phyloP scores from a whole-genome alignment of 2,888 invertebrate genomes.

The Ochlodes sylvanus region DNA sequence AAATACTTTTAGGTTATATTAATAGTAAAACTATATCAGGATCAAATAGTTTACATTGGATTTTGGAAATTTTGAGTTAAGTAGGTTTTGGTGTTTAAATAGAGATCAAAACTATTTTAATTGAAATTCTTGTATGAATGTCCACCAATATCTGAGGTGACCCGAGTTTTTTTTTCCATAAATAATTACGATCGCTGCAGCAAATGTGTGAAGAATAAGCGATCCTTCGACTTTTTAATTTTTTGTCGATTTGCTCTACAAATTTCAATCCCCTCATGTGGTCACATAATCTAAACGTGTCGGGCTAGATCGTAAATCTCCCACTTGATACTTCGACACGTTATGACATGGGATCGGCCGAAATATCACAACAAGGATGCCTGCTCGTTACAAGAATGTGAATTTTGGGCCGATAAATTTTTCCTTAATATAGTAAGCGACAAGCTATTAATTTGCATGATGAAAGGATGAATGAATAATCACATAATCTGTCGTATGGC shows the following conservation, averaged over 20 bases:
- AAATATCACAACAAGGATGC: conserved; percentile 2
- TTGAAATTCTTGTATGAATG: too few relatives aligned
- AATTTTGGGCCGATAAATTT: conserved; percentile 5
- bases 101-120: too few relatives aligned
- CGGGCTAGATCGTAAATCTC: conserved; percentile 9
- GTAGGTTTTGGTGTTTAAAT: too few relatives aligned
- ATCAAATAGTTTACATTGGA: too few relatives aligned
- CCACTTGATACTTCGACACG: conserved; percentile 17
- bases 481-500: neutral
- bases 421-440: neutral
- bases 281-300: conserved; percentile 8
- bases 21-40: too few relatives aligned
- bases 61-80: too few relatives aligned
- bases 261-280: neutral
- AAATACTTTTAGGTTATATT: too few relatives aligned
- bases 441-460: conserved; percentile 4
- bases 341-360: conserved; percentile 18
- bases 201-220: too few relatives aligned
- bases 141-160: too few relatives aligned
- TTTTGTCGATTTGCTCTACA: neutral
- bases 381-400: conserved; percentile 3
- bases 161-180: too few relatives aligned
- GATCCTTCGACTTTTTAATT: too few relatives aligned
- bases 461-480: conserved; percentile 12
- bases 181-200: too few relatives aligned